These are phyloP conservation scores for Tetraodon nigroviridis DNA, from an alignment of 2,113 vertebrate species.

Conservation along the genomic window DNA sequence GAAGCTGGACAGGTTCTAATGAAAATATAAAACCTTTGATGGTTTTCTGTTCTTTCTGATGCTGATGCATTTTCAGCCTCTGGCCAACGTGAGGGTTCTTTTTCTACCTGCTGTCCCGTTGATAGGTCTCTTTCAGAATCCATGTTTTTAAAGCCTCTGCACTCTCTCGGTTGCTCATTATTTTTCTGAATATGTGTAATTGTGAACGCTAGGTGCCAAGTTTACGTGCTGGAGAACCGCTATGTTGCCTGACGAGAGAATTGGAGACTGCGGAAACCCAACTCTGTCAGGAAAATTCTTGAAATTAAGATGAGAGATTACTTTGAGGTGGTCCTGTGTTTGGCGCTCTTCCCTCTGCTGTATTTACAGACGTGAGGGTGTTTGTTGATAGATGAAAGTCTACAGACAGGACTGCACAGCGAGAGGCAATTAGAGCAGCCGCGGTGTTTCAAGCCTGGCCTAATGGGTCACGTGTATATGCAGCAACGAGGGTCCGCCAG, in stretches of 20 bases:
- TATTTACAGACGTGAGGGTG: slow-evolving; percentile 16
- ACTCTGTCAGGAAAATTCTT: neutral
- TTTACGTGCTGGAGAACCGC: too few relatives aligned
- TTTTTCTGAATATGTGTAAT: too few relatives aligned
- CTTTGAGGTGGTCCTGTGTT: slow-evolving; percentile 4
- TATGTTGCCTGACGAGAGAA: too few relatives aligned
- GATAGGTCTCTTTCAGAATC: neutral
- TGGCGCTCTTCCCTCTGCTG: neutral
- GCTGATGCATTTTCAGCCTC: neutral
- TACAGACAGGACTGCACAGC: slow-evolving; percentile 42
- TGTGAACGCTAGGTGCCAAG: too few relatives aligned
- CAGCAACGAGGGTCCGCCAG: slow-evolving; percentile 49
- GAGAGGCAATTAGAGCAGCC: slow-evolving; percentile 63
- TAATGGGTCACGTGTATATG: slow-evolving; percentile 55
- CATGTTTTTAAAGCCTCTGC: too few relatives aligned
- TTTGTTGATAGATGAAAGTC: slow-evolving; percentile 43
- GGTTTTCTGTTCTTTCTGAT: slow-evolving; percentile 7
- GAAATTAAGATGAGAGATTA: slow-evolving; percentile 3
- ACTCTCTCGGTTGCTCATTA: too few relatives aligned
- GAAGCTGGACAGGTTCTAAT: slow-evolving; percentile 20
- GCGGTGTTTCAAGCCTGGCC: slow-evolving; percentile 43
- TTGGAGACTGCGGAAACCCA: too few relatives aligned
- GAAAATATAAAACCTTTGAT: slow-evolving; percentile 16
- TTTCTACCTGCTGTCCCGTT: neutral
- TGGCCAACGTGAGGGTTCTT: neutral